Evolutionary conservation across 2,797 vertebrate genomes (phyloP).

Genomic region (Sciurus vulgaris): DNA sequence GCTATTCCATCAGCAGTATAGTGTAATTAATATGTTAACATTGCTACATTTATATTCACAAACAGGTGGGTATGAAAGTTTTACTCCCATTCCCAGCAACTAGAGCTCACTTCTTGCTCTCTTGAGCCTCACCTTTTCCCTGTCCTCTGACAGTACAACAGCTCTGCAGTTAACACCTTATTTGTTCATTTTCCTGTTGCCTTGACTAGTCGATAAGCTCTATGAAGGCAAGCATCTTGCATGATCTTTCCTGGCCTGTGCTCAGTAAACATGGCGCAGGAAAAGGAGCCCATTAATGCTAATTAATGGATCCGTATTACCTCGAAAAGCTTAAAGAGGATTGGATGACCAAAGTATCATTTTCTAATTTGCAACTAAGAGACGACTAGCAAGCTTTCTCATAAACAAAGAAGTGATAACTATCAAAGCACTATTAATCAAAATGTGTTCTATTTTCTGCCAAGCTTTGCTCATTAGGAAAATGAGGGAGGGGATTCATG

Average conservation of each 20-base stretch:
- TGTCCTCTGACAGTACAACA: neutral
- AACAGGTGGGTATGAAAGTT: neutral
- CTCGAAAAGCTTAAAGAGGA: constrained; percentile 11
- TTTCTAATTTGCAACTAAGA: constrained; percentile 78
- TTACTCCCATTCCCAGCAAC: neutral
- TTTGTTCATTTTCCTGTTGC: neutral
- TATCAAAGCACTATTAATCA: constrained; percentile 83
- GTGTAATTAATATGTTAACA: neutral
- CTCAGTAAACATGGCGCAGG: neutral
- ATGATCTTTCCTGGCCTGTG: neutral
- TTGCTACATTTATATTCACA: neutral
- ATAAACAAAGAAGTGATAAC: constrained; percentile 77
- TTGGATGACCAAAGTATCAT: constrained; percentile 54
- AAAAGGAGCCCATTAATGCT: constrained; percentile 23
- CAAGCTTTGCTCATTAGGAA: constrained; percentile 79
- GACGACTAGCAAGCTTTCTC: constrained; percentile 71
- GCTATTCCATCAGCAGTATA: neutral
- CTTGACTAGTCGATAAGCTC: neutral
- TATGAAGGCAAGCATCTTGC: neutral
- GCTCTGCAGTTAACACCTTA: neutral
- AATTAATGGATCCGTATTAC: constrained; percentile 44
- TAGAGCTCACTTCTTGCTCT: neutral
- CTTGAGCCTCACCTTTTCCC: neutral
- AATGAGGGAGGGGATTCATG: constrained; percentile 68
- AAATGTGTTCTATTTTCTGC: constrained; percentile 77